Conservation (phyloP, 2,113 vertebrate genomes). For the Phoxinus phoxinus region DNA sequence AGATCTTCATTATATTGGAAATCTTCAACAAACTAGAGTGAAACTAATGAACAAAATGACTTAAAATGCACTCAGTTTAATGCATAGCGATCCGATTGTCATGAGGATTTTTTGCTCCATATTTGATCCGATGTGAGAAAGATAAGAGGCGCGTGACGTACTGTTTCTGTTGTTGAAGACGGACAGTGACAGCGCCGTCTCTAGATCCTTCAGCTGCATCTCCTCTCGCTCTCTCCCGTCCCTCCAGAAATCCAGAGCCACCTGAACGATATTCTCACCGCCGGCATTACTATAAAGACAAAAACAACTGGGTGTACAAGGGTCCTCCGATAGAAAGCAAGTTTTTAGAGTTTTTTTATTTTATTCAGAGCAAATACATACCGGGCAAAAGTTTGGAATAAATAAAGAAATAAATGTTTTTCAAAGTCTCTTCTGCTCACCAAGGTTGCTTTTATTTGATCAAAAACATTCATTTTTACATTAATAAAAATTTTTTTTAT, state of each 20-base stretch:
- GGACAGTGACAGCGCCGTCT: slow-evolving; percentile 76
- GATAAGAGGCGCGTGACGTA: slow-evolving; percentile 70
- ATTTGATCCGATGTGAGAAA: background rate
- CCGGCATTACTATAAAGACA: slow-evolving; percentile 84
- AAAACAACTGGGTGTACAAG: background rate
- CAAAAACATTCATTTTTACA: no score
- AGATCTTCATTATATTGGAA: background rate
- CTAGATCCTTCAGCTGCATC: slow-evolving; percentile 87
- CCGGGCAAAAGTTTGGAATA: no score
- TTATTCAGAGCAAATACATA: no score
- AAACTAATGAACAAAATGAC: background rate
- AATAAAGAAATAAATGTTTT: no score
- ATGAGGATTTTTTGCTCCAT: background rate
- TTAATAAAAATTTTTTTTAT: no score
- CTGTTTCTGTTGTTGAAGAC: slow-evolving; percentile 93
- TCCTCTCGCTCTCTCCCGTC: slow-evolving; percentile 81
- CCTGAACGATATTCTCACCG: slow-evolving; percentile 84
- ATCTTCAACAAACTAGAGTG: background rate
- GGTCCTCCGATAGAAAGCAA: background rate
- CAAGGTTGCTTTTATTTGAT: no score
- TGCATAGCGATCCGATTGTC: background rate
- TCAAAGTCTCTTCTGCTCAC: no score
- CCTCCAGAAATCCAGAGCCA: slow-evolving; percentile 85
- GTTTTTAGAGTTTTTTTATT: no score
- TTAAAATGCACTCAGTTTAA: background rate